Base-by-base conservation (phyloP, 2,888 invertebrate species). In the Aphrophora alni region DNA sequence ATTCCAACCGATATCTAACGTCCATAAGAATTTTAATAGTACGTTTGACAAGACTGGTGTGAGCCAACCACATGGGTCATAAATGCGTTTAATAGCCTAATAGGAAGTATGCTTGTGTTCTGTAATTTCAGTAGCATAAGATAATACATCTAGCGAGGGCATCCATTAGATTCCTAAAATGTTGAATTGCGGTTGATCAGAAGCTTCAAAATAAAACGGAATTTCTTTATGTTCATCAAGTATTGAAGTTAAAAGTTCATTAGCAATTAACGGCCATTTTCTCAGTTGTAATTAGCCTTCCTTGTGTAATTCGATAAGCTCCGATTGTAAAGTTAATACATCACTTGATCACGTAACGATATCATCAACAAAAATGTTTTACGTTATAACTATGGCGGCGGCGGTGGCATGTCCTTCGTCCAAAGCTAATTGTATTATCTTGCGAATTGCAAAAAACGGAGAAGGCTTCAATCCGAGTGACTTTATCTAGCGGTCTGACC, bases 341-440 rank as follows among this genome's bases (percentile, higher is more conserved):
- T 84, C 77, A 21, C 78, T 21, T 0, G 83, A 80, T 17, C 84
- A 84, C 0, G 81, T 74, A 8, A 85, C 69, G 0, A 83, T 71
- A 80, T 86, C 86, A 80, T 87, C 85, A 1, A 87, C 84, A 27
- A 86, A 86, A 5, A 84, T 84, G 14, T 84, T 81, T 0, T 77
- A n/a, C 14, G 1, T 26, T 33, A 33, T 3, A 33, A 10, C 5
- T 85, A n/a, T 12, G 80, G 33, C 33, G 33, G 33, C 33, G 33
- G 33, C 33, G 8, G 33, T n/a, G 8, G 33, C 8, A 33, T 33
- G 33, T 33, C 84, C 84, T 38, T 84, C 82, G 0, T 76, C n/a
- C 0, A 82, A 83, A 10, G 86, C 74, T 70, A 84, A 84, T 51
- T 33, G 33, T 33, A 5, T 33, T 33, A 33, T 3, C 17, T 81